These are phyloP conservation scores for Acropora tenuis DNA, from an alignment of 64 coral and sea anemone species.

Conservation along the genomic window DNA sequence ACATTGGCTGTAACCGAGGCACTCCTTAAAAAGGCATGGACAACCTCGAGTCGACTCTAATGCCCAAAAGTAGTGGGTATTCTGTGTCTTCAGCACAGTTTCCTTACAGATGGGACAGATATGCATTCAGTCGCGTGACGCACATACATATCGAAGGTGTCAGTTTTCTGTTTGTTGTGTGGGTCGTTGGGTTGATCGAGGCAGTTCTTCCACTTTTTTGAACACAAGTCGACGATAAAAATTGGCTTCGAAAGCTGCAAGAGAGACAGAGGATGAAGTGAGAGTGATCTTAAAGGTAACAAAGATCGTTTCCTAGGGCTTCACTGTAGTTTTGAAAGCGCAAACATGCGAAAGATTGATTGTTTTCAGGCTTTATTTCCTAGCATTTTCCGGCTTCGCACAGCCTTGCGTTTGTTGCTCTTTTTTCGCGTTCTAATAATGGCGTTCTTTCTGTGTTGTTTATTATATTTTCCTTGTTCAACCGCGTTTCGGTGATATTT, in stretches of 20 bases:
- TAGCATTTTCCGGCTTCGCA: no score
- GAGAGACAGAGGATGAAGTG: background rate
- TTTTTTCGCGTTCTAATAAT: no score
- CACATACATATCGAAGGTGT: background rate
- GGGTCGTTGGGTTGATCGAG: background rate
- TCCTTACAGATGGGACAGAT: constrained; percentile 9
- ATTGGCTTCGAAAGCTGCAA: background rate
- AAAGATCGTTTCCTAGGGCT: background rate
- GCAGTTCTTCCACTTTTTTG: background rate
- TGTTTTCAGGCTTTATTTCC: no score
- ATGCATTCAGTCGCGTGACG: constrained; percentile 13
- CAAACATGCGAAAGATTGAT: background rate
- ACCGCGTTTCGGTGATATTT: no score
- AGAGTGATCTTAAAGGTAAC: background rate
- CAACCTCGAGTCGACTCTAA: no score
- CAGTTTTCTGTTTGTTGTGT: background rate
- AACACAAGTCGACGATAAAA: background rate
- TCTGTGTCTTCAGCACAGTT: background rate
- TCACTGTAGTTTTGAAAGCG: background rate
- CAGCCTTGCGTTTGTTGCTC: background rate
- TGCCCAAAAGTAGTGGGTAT: background rate
- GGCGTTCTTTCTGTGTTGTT: no score
- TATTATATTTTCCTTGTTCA: no score
- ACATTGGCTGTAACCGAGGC: no score
- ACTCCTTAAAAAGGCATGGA: no score